Base-by-base conservation (phyloP, 2,113 vertebrate species). In the Neogale vison region DNA sequence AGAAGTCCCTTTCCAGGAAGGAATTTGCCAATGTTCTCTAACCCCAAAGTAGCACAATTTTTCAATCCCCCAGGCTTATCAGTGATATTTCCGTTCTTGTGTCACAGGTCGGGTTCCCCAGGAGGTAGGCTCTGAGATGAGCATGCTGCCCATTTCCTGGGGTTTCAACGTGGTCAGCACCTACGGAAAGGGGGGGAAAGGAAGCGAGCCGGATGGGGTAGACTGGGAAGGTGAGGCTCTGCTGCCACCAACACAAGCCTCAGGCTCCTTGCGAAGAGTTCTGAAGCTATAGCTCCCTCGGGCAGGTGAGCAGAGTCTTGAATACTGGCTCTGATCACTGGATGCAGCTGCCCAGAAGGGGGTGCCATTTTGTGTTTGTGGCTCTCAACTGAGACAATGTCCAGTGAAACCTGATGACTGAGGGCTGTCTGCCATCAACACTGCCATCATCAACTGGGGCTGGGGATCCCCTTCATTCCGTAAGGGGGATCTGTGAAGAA, bases 151-250 rank as follows among this genome's bases (percentile, higher is more conserved):
- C 1, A 17, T 50, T 47, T 63, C 42, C 45, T 3, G 45, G 24
- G n/a, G 45, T 59, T 36, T 52, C 81, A 12, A 8, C 29, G 57
- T 17, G 59, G 17, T 88, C 74, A 55, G 14, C n/a, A 63, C 5
- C 3, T 6, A 3, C 0, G 6, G 59, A 59, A 52, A 52, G 23
- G 45, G 36, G n/a, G 21, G 55, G 4, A 8, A 5, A 24, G 24
- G 63, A 6, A 80, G 45, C 45, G 20, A 24, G 55, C 29, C 29
- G 42, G 3, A 34, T 7, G 3, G 55, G 57, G 29, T 20, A 17
- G 65, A 80, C 63, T n/a, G 52, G 59, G 72, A 42, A 24, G 52
- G 26, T 39, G 34, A 80, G 1, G 1, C 50, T 59, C 17, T 47
- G 29, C 34, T 20, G 23, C 3, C 14, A 55, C 6, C 52, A 5